A percentile compares a stretch with the other conserved stretches of the same genome.
Evolutionary conservation across 2,113 vertebrate genomes (phyloP).

Genomic region (Xenopus tropicalis): DNA sequence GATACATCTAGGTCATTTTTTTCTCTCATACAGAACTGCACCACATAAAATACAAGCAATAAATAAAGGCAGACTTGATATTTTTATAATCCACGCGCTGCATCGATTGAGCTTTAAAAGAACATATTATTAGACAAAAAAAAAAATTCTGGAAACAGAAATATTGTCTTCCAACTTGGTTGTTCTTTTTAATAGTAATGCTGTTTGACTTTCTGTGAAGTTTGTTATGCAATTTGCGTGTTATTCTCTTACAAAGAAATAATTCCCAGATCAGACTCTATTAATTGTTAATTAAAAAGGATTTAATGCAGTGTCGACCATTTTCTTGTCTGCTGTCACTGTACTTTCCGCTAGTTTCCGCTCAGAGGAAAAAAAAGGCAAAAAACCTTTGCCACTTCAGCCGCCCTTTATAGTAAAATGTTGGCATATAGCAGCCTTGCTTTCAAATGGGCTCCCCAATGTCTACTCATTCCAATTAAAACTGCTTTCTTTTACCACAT

Average conservation of each 20-base stretch:
- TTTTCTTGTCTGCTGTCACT: background rate
- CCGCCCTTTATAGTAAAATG: conserved; percentile 38
- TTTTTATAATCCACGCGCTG: conserved; percentile 43
- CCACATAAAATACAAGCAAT: conserved; percentile 30
- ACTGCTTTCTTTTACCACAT: conserved; percentile 41
- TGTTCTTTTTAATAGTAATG: background rate
- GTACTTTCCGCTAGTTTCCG: background rate
- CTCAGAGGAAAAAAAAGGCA: background rate
- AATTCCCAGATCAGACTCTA: background rate
- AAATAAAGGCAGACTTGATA: conserved; percentile 39
- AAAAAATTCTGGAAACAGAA: background rate
- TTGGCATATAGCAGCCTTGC: conserved; percentile 23
- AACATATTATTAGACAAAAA: conserved; percentile 36
- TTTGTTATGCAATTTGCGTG: background rate
- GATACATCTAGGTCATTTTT: conserved; percentile 32
- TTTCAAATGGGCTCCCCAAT: conserved; percentile 38
- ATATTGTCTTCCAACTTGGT: background rate
- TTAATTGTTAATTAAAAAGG: conserved; percentile 35
- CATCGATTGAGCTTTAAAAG: conserved; percentile 36
- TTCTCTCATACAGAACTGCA: conserved; percentile 5
- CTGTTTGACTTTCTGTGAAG: conserved; percentile 7
- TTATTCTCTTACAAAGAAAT: background rate
- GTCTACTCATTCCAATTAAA: conserved; percentile 44
- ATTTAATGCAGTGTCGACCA: conserved; percentile 19
- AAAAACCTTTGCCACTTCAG: conserved; percentile 15